Conservation (phyloP, 2,888 invertebrate genomes). For the Clanis bilineata region DNA sequence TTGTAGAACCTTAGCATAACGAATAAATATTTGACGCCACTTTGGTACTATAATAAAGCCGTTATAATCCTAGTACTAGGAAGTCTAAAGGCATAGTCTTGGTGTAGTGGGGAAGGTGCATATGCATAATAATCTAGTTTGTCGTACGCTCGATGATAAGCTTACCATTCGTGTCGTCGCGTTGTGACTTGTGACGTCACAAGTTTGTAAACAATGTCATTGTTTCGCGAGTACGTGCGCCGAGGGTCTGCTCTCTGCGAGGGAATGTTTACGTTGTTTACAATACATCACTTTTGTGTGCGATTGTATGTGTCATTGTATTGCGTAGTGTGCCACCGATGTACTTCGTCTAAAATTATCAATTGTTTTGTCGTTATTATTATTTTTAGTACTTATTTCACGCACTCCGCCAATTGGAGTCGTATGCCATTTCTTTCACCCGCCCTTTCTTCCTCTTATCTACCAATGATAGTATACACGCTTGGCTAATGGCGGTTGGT, state of each 20-base stretch:
- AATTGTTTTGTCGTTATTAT: not conserved
- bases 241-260: too few relatives aligned
- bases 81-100: not conserved
- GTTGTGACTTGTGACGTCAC: conserved; percentile 12
- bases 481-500: too few relatives aligned
- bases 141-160: not conserved
- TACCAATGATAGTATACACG: too few relatives aligned
- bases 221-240: not conserved
- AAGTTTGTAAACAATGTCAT: conserved; percentile 6
- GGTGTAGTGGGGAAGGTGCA: not conserved
- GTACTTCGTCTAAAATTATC: not conserved
- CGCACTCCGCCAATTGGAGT: too few relatives aligned
- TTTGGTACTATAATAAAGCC: not conserved
- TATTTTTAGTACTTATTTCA: too few relatives aligned
- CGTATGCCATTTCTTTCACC: too few relatives aligned
- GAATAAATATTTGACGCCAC: too few relatives aligned
- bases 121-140: not conserved
- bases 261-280: not conserved
- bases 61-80: not conserved
- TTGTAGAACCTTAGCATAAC: too few relatives aligned
- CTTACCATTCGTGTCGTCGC: too few relatives aligned
- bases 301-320: not conserved
- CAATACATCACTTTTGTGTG: not conserved
- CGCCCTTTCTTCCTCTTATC: too few relatives aligned
- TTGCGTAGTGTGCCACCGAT: not conserved